A percentile compares a stretch with the other conserved stretches of the same genome.
phyloP scores from a whole-genome alignment of 2,888 invertebrate species.

The Hanleya hanleyi region DNA sequence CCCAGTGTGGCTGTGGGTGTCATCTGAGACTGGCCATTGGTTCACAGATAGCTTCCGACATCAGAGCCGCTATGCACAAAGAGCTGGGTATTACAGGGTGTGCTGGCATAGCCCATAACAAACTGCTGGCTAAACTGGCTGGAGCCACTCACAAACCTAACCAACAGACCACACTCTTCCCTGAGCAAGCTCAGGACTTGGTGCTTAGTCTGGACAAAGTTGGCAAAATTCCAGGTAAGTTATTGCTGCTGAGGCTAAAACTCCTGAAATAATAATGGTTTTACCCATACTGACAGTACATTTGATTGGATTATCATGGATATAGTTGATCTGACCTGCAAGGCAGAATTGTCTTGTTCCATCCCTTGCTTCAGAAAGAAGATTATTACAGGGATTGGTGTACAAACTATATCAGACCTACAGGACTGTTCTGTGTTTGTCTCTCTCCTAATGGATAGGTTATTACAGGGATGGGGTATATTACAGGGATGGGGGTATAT shows the following conservation, averaged over 20 bases:
- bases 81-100: slow-evolving; percentile 85
- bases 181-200: slow-evolving; percentile 80
- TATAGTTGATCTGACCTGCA: too few species aligned
- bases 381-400: too few species aligned
- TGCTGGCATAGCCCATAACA: slow-evolving; percentile 89
- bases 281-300: too few species aligned
- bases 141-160: slow-evolving; percentile 78
- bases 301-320: too few species aligned
- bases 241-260: background rate
- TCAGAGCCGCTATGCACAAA: slow-evolving; percentile 81
- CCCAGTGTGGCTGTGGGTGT: slow-evolving; percentile 83
- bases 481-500: background rate
- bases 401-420: too few species aligned
- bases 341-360: too few species aligned
- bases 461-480: background rate
- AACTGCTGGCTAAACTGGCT: slow-evolving; percentile 85
- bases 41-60: slow-evolving; percentile 84
- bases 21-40: slow-evolving; percentile 81
- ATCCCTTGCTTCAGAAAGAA: too few species aligned
- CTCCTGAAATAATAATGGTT: background rate
- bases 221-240: slow-evolving; percentile 52
- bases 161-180: slow-evolving; percentile 86
- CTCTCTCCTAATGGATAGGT: background rate
- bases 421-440: too few species aligned
- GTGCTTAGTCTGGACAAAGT: slow-evolving; percentile 77